Percentiles rank a stretch among this genome's conserved stretches.
Conservation (phyloP, 2,888 invertebrate species). For the Elgonia sp. region DNA sequence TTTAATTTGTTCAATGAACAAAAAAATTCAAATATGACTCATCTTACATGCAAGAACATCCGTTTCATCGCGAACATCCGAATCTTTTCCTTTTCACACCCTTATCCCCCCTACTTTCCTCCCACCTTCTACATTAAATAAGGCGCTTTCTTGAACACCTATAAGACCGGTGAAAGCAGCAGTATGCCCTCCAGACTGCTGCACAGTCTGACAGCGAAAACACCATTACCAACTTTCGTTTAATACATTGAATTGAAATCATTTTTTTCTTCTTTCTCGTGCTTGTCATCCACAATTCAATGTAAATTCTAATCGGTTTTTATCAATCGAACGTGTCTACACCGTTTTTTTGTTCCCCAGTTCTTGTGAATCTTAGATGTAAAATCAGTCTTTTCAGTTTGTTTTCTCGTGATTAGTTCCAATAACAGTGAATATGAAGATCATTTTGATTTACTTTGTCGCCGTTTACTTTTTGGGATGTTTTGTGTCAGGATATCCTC, state of each 20-base stretch:
- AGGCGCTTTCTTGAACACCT: slow-evolving; percentile 83
- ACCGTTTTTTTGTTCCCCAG: slow-evolving; percentile 33
- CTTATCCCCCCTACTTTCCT: slow-evolving; percentile 68
- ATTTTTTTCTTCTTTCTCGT: slow-evolving; percentile 1
- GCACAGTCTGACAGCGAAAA: slow-evolving; percentile 85
- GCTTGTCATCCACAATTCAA: slow-evolving; percentile 47
- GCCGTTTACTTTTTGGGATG: slow-evolving; percentile 79
- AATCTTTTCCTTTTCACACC: slow-evolving; percentile 64
- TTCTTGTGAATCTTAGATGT: slow-evolving; percentile 62
- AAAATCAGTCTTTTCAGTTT: slow-evolving; percentile 41
- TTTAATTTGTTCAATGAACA: no score
- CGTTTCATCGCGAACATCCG: slow-evolving; percentile 32
- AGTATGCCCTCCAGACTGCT: slow-evolving; percentile 86
- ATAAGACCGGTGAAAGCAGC: slow-evolving; percentile 87
- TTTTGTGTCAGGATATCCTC: slow-evolving; percentile 84
- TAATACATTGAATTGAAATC: slow-evolving; percentile 13
- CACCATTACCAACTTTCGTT: slow-evolving; percentile 80
- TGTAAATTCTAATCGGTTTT: slow-evolving; percentile 15
- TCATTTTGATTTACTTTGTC: slow-evolving; percentile 76
- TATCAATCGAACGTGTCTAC: slow-evolving; percentile 8
- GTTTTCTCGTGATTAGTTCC: slow-evolving; percentile 70
- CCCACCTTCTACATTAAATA: slow-evolving; percentile 76
- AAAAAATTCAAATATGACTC: not conserved
- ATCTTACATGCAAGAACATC: slow-evolving; percentile 9
- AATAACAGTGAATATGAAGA: slow-evolving; percentile 81